Percentiles rank a stretch among this genome's conserved stretches.
Conservation (phyloP, 1,140 invertebrate genomes). For the Conus ventricosus region DNA sequence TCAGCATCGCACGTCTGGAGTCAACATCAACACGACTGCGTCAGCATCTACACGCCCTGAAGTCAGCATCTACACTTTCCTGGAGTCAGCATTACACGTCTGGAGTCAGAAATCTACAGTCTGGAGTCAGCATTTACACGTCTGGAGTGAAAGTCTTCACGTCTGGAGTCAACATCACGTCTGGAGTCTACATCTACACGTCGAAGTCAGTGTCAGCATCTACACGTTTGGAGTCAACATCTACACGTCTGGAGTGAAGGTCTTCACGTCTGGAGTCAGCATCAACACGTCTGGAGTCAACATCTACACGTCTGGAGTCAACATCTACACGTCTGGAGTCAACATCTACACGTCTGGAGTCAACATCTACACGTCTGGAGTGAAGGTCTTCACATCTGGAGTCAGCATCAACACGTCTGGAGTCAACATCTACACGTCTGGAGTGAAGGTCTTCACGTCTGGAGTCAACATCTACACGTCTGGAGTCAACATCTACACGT, state of each 20-base stretch:
- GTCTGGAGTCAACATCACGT: not conserved
- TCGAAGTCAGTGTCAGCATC: not conserved
- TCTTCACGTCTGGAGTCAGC: not conserved
- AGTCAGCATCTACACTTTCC: not conserved
- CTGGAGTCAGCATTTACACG: not conserved
- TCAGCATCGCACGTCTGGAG: not conserved
- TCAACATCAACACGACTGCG: not conserved
- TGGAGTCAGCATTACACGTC: not conserved
- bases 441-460: not conserved
- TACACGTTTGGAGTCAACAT: not conserved
- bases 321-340: not conserved
- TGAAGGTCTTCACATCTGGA: no score
- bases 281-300: not conserved
- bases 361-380: not conserved
- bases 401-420: not conserved
- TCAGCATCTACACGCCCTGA: not conserved
- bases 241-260: not conserved
- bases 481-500: constrained; percentile 8
- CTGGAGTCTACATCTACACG: not conserved
- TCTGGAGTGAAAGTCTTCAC: not conserved
- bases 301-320: not conserved
- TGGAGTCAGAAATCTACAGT: not conserved
- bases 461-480: not conserved
- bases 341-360: not conserved
- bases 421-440: not conserved